Conservation (phyloP, 2,888 invertebrate species). For the Timema podura region DNA sequence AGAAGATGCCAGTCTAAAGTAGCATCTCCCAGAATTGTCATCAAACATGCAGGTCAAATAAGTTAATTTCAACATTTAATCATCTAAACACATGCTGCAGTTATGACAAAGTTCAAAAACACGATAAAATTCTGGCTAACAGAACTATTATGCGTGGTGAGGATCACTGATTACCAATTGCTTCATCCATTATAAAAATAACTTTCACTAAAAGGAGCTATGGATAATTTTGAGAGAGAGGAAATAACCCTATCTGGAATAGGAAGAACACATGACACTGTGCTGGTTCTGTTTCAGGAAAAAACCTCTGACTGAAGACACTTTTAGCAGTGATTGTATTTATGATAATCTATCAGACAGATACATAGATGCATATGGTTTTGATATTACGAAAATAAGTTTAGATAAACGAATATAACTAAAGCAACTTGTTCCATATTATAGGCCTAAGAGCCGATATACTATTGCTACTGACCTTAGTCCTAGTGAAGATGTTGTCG, state of each 20-base stretch:
- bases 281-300: neutral
- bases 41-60: neutral
- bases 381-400: neutral
- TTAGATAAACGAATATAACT: neutral
- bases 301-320: no score
- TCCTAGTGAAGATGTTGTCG: neutral
- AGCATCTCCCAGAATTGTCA: neutral
- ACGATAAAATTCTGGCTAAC: neutral
- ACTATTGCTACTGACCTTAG: neutral
- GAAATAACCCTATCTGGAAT: neutral
- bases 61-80: neutral
- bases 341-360: neutral
- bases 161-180: neutral
- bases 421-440: neutral
- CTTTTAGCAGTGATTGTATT: no score
- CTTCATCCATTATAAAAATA: neutral
- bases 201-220: neutral
- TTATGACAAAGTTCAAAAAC: neutral
- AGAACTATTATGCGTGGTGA: neutral
- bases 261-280: neutral
- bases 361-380: neutral
- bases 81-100: neutral
- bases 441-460: neutral
- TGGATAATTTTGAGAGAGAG: conserved; percentile 1
- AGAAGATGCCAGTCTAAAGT: neutral